phyloP scores from a whole-genome alignment of 2,797 vertebrate species.

The Diceros bicornis region DNA sequence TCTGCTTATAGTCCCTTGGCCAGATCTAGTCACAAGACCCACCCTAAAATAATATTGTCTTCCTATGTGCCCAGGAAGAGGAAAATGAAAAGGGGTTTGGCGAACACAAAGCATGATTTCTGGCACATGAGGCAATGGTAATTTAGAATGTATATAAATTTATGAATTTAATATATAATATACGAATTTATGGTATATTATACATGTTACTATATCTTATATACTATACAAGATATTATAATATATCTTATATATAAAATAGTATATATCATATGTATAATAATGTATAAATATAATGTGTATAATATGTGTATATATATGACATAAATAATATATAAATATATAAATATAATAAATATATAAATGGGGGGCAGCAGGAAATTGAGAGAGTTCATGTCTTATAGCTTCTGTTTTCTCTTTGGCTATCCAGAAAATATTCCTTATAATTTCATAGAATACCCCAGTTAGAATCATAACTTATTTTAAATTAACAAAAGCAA shows the following conservation, averaged over 20 bases:
- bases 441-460: background rate
- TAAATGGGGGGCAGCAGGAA: background rate
- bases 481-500: conserved; percentile 1
- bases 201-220: background rate
- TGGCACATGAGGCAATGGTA: background rate
- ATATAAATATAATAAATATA: background rate
- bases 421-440: background rate
- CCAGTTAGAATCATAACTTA: background rate
- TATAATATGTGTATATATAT: background rate
- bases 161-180: background rate
- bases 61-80: background rate
- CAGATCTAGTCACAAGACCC: background rate
- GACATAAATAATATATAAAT: background rate
- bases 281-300: background rate
- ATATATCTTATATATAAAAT: background rate
- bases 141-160: background rate
- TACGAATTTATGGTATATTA: background rate
- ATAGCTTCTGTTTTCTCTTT: background rate
- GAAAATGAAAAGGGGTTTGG: background rate
- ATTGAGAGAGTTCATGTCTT: background rate
- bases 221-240: background rate
- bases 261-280: background rate
- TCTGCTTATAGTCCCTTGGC: background rate
- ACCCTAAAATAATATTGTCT: background rate
- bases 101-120: background rate